Evolutionary conservation across 2,888 invertebrate species (phyloP).

Genomic region (Neocrepidodera transversa): DNA sequence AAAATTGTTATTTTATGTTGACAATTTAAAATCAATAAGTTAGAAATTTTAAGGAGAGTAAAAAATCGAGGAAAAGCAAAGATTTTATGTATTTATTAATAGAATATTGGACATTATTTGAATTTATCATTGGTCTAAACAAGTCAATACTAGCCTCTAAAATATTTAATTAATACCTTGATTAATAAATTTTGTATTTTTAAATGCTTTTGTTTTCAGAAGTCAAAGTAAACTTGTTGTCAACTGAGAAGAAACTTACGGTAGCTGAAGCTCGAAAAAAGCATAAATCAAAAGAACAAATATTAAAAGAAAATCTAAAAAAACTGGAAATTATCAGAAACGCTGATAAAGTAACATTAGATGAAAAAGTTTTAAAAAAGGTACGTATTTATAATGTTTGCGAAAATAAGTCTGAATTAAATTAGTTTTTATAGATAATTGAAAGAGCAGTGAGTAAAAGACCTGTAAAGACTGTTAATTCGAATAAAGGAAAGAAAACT

Average conservation of each 20-base stretch:
- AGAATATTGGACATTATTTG: no score
- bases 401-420: background rate
- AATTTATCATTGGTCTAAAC: no score
- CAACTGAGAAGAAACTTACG: constrained; percentile 51
- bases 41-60: no score
- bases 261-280: constrained; percentile 52
- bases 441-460: constrained; percentile 64
- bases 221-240: constrained; percentile 47
- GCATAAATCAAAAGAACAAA: constrained; percentile 51
- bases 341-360: constrained; percentile 51
- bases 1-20: no score
- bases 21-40: no score
- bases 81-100: no score
- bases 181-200: no score
- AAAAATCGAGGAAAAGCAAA: no score
- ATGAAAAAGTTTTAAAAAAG: constrained; percentile 48
- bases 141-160: no score
- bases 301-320: constrained; percentile 53
- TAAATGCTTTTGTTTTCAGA: constrained; percentile 32
- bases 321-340: constrained; percentile 53
- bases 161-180: no score
- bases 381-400: constrained; percentile 32
- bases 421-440: constrained; percentile 62
- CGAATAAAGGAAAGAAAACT: constrained; percentile 63
- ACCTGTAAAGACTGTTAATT: constrained; percentile 58